Percentiles rank a stretch among this genome's conserved stretches.
phyloP scores from a whole-genome alignment of 2,888 invertebrate genomes.

The Philhelius pedissequus region DNA sequence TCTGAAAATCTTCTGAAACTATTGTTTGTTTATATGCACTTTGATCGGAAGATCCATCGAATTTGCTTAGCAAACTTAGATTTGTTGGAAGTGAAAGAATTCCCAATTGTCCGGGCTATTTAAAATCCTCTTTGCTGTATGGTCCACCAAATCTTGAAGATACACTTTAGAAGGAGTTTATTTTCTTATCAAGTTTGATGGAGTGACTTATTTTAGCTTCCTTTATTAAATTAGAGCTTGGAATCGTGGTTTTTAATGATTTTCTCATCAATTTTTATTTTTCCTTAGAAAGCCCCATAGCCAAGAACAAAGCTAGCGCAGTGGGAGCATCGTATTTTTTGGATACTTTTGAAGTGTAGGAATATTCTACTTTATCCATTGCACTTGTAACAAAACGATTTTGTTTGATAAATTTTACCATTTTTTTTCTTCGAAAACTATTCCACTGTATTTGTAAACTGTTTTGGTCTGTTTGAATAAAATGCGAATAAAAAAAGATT shows the following conservation, averaged over 20 bases:
- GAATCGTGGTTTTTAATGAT: background rate
- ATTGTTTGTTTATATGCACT: no score
- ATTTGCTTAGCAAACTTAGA: no score
- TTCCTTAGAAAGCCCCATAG: background rate
- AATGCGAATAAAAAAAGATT: no score
- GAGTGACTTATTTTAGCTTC: background rate
- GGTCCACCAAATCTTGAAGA: background rate
- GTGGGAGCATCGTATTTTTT: background rate
- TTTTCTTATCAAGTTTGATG: background rate
- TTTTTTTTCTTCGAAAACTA: no score
- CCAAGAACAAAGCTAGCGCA: background rate
- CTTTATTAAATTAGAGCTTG: background rate
- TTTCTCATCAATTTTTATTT: background rate
- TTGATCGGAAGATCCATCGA: no score
- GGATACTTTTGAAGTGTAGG: background rate
- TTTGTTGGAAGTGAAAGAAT: background rate
- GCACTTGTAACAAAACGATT: no score
- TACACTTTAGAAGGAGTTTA: background rate
- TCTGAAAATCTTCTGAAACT: no score
- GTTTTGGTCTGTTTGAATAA: no score
- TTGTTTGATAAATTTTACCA: no score
- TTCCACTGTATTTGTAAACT: no score
- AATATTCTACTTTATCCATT: background rate
- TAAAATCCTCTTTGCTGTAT: no score
- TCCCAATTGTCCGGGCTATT: background rate